Conservation (phyloP, 2,113 vertebrate genomes). For the Channa maculata region DNA sequence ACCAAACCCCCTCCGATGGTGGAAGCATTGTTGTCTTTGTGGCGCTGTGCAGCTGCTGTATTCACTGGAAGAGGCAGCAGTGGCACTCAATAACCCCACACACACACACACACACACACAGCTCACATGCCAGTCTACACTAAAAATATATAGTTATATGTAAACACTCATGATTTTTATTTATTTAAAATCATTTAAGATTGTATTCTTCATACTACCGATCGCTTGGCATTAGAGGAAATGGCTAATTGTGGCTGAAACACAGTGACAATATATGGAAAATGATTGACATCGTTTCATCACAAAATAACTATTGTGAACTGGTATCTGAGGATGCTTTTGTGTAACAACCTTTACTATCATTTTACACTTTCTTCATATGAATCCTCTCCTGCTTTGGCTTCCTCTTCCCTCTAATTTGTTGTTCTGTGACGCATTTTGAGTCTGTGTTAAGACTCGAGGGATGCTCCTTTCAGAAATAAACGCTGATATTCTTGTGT, state of each 20-base stretch:
- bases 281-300: neutral
- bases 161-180: too few species aligned
- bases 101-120: conserved; percentile 23
- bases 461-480: conserved; percentile 1
- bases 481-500: conserved; percentile 16
- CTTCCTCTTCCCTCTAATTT: conserved; percentile 8
- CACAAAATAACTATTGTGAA: neutral
- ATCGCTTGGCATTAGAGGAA: neutral
- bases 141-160: neutral
- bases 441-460: neutral
- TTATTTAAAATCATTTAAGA: too few species aligned
- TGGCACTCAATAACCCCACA: neutral
- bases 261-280: neutral
- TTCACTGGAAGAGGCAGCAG: conserved; percentile 51
- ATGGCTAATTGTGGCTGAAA: neutral
- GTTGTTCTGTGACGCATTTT: conserved; percentile 6
- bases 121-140: conserved; percentile 10
- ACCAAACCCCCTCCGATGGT: conserved; percentile 49
- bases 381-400: neutral
- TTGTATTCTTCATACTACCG: too few species aligned
- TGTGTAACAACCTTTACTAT: neutral
- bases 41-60: conserved; percentile 77
- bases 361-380: neutral
- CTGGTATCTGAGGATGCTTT: neutral
- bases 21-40: conserved; percentile 77